phyloP scores from a whole-genome alignment of 2,888 invertebrate species.

The Diarsia dahlii region DNA sequence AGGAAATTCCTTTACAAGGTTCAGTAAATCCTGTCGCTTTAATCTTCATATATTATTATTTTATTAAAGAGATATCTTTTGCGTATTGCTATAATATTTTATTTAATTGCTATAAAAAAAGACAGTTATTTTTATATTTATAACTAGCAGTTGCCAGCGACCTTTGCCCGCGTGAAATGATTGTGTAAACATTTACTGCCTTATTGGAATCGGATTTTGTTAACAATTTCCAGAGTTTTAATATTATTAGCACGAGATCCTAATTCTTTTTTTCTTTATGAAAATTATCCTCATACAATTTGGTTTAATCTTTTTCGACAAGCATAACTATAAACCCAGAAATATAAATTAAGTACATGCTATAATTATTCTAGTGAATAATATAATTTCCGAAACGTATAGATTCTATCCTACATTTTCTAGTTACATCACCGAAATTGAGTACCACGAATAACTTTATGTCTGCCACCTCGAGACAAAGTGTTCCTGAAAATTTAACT shows the following conservation, averaged over 20 bases:
- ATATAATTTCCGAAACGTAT: too few relatives aligned
- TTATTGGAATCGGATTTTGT: too few relatives aligned
- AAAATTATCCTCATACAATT: neutral
- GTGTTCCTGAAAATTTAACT: neutral
- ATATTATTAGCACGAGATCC: too few relatives aligned
- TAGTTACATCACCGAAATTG: neutral
- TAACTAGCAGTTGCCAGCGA: too few relatives aligned
- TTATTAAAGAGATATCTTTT: neutral
- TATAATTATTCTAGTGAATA: too few relatives aligned
- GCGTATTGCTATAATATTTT: neutral
- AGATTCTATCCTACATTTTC: too few relatives aligned
- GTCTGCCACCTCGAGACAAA: neutral
- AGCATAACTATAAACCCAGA: neutral
- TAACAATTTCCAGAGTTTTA: too few relatives aligned
- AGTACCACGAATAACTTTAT: neutral
- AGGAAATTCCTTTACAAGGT: conserved; percentile 55
- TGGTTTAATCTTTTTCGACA: neutral
- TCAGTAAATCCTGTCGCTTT: conserved; percentile 57
- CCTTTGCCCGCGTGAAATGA: too few relatives aligned
- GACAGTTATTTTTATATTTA: too few relatives aligned
- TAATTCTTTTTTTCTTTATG: too few relatives aligned
- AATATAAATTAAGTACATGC: too few relatives aligned
- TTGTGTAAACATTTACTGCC: too few relatives aligned
- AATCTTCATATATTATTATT: conserved; percentile 53
- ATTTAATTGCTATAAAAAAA: neutral